Evolutionary conservation across 1,140 invertebrate genomes (phyloP).

Genomic region (Spodoptera litura): DNA sequence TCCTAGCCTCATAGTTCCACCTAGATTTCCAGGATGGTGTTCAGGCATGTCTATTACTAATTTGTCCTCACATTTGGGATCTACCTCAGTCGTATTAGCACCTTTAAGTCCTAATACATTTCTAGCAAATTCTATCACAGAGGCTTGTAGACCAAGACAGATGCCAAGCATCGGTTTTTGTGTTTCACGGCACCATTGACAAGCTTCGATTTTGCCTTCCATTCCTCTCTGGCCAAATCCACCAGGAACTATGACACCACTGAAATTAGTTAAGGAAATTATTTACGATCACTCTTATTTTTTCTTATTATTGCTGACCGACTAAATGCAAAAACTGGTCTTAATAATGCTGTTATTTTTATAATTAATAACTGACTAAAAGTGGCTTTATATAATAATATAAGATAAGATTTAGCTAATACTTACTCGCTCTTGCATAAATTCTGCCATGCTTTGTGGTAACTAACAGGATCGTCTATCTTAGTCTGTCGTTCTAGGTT

Average conservation of each 20-base stretch:
- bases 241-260: constrained; percentile 98
- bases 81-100: constrained; percentile 96
- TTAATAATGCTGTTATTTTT: too few species aligned
- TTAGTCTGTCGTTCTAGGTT: constrained; percentile 93
- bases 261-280: constrained; percentile 64
- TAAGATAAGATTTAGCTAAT: background rate
- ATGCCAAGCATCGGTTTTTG: constrained; percentile 97
- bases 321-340: too few species aligned
- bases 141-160: constrained; percentile 98
- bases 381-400: background rate
- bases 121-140: constrained; percentile 98
- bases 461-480: constrained; percentile 91
- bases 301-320: too few species aligned
- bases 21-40: constrained; percentile 96
- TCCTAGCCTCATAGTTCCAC: constrained; percentile 99
- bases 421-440: constrained; percentile 95
- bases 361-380: too few species aligned
- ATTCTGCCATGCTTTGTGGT: constrained; percentile 97
- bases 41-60: constrained; percentile 99
- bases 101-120: constrained; percentile 92
- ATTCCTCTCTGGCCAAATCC: constrained; percentile 98
- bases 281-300: background rate
- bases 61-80: constrained; percentile 90
- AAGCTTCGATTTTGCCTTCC: constrained; percentile 98
- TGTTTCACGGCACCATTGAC: constrained; percentile 96